Evolutionary conservation across 2,797 vertebrate species (phyloP), one percentile per base, ranked within the genome.

Genomic region (Bradypodion pumilum): DNA sequence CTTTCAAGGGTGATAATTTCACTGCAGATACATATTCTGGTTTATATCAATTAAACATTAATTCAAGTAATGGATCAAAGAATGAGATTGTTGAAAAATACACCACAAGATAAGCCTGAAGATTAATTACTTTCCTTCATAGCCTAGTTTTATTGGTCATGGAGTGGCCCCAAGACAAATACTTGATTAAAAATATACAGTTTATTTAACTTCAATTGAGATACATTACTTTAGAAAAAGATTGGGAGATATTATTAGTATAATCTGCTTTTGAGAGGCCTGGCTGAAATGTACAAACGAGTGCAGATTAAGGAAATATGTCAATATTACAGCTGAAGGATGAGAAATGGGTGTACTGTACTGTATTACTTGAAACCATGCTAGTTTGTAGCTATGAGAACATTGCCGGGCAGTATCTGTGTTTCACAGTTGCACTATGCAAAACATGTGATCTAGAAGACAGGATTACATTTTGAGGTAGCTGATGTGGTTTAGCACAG

Each of bases 11-110:
- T 89, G 40, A 65, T 90, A 62, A 86, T 93, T 94, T 93, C 93
- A 92, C 91, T 91, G 76, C 87, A 94, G 89, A 89, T 86, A 83
- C 74, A 81, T 94, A 92, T 86, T 90, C 91, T 93, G 0, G 88
- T 93, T 90, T 90, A 82, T 93, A 84, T 94, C 93, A 95, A 92
- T 95, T 91, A 92, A 95, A 94, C 94, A 93, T 93, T 91, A 95
- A 90, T 94, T 95, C 74, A 81, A 90, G 10, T 87, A 91, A 89
- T 89, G 87, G 86, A 90, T 94, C 89, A 89, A 86, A 93, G 74
- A 62, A 88, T 91, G 89, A 90, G 88, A 87, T 93, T 80, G 91
- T 91, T 92, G 85, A 91, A 88, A 92, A 92, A 84, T 63, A 76
- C 86, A 81, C 88, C 80, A 69, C 84, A 86, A 94, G 92, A 95